These are phyloP conservation scores for Gymnarchus niloticus DNA, from an alignment of 2,113 vertebrate species.

Conservation along the genomic window DNA sequence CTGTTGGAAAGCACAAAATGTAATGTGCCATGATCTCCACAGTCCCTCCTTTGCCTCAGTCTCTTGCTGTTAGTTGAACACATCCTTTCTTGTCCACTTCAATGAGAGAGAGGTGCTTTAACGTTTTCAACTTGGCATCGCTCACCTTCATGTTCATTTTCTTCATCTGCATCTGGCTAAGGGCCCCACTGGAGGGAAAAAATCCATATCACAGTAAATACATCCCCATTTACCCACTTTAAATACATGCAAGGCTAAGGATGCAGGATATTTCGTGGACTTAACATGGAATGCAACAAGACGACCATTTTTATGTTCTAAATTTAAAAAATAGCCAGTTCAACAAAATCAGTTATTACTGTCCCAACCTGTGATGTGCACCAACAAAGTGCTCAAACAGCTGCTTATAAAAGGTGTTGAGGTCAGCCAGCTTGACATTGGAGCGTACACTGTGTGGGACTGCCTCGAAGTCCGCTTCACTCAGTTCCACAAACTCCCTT, in stretches of 20 bases:
- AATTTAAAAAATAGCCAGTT: not conserved
- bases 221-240: not conserved
- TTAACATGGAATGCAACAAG: not conserved
- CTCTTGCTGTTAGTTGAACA: slow-evolving; percentile 29
- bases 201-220: not conserved
- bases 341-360: not conserved
- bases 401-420: slow-evolving; percentile 48
- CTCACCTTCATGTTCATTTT: slow-evolving; percentile 45
- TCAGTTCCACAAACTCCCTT: slow-evolving; percentile 33
- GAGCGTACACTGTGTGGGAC: slow-evolving; percentile 40
- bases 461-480: slow-evolving; percentile 32
- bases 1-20: not conserved
- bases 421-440: slow-evolving; percentile 44
- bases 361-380: slow-evolving; percentile 42
- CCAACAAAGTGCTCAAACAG: slow-evolving; percentile 45
- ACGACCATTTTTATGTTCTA: not conserved
- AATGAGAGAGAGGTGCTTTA: slow-evolving; percentile 49
- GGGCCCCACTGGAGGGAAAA: slow-evolving; percentile 32
- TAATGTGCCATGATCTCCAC: not conserved
- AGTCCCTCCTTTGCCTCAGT: slow-evolving; percentile 14
- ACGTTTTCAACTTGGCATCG: slow-evolving; percentile 47
- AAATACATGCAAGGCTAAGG: not conserved
- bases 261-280: not conserved
- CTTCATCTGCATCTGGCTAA: slow-evolving; percentile 52
- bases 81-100: slow-evolving; percentile 48